phyloP scores from a whole-genome alignment of 2,113 vertebrate genomes.

The Anarhynchus alexandrinus region DNA sequence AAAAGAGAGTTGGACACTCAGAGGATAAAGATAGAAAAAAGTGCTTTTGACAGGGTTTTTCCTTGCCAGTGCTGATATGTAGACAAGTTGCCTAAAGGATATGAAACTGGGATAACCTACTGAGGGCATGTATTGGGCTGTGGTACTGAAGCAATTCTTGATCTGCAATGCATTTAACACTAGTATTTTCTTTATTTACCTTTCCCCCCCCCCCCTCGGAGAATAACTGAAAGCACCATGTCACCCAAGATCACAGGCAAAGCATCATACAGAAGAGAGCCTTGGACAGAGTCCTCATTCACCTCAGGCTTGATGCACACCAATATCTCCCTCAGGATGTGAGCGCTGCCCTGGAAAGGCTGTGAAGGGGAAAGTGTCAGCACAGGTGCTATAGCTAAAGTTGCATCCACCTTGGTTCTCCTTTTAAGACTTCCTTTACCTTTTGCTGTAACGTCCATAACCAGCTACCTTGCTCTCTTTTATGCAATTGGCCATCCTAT shows the following conservation, averaged over 20 bases:
- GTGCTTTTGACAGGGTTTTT: not conserved
- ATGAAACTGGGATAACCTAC: not conserved
- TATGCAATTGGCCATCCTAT: not conserved
- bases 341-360: not conserved
- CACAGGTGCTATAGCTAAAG: not conserved
- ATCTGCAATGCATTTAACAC: not conserved
- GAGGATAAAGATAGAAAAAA: not conserved
- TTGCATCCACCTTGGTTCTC: not conserved
- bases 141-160: not conserved
- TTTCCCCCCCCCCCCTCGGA: too few relatives aligned
- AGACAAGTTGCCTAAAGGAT: not conserved
- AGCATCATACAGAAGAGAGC: not conserved
- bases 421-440: not conserved
- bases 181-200: not conserved
- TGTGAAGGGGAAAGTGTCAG: not conserved
- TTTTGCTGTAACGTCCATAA: not conserved
- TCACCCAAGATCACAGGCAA: not conserved
- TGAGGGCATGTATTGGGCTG: not conserved
- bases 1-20: not conserved
- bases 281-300: not conserved
- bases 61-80: not conserved
- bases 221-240: not conserved
- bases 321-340: not conserved
- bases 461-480: not conserved
- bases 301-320: not conserved